Evolutionary conservation across 2,113 vertebrate genomes (phyloP).

Genomic region (Atherinomorus stipes): DNA sequence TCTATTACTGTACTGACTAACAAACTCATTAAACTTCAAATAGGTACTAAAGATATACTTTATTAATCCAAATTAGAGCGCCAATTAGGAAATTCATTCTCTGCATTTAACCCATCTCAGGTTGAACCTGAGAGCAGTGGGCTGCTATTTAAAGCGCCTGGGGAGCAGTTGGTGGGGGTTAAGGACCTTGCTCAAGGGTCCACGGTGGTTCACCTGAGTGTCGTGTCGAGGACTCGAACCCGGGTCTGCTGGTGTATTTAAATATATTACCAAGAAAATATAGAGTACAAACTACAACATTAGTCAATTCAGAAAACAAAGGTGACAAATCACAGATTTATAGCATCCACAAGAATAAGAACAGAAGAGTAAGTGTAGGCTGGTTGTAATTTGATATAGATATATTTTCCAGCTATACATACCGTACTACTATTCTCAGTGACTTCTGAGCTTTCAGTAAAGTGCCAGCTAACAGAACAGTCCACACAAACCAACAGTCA

Average conservation of each 20-base stretch:
- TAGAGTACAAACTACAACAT: no score
- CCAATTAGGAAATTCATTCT: no score
- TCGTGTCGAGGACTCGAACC: no score
- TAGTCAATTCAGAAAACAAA: neutral
- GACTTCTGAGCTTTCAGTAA: conserved; percentile 6
- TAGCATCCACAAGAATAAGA: neutral
- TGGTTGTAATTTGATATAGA: neutral
- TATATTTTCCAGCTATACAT: neutral
- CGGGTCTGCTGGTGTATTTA: no score
- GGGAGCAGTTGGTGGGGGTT: no score
- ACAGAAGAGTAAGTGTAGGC: neutral
- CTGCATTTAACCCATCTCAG: no score
- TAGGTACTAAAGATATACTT: no score
- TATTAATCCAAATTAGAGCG: no score
- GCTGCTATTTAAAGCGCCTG: no score
- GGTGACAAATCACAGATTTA: neutral
- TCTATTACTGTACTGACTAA: neutral
- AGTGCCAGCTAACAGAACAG: conserved; percentile 41
- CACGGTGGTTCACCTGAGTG: no score
- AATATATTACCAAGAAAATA: neutral
- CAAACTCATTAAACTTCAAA: neutral
- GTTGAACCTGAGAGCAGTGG: no score
- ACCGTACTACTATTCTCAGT: conserved; percentile 3
- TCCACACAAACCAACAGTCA: conserved; percentile 45
- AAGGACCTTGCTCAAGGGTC: no score